Evolutionary conservation across 2,888 invertebrate species (phyloP).

Genomic region (Sinotaia quadrata): DNA sequence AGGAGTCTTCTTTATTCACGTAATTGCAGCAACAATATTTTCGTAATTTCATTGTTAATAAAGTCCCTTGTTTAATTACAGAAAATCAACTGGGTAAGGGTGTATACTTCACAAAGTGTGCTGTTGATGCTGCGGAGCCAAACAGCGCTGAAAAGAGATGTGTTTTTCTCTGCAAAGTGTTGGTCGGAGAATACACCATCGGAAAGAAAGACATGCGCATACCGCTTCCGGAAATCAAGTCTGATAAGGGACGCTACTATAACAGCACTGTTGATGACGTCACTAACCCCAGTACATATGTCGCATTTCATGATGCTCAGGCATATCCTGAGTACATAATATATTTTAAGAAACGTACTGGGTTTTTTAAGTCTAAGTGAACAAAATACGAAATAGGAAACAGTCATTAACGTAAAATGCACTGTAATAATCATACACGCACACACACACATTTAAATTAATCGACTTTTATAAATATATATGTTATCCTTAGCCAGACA

Average conservation of each 20-base stretch:
- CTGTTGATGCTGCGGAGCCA: constrained; percentile 13
- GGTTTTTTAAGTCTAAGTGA: no score
- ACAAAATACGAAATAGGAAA: no score
- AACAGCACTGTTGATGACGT: constrained; percentile 23
- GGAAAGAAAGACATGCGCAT: constrained; percentile 14
- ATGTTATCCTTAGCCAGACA: no score
- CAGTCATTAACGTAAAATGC: no score
- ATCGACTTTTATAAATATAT: no score
- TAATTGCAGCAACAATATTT: no score
- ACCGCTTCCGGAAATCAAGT: constrained; percentile 6
- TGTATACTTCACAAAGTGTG: constrained; percentile 10
- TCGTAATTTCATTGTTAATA: no score
- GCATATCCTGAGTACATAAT: constrained; percentile 22
- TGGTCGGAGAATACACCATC: constrained; percentile 6
- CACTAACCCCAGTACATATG: background rate
- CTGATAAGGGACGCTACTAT: background rate
- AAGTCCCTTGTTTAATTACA: no score
- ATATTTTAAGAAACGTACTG: constrained; percentile 7
- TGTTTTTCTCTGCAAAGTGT: constrained; percentile 23
- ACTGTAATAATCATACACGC: no score
- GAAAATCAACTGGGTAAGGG: no score
- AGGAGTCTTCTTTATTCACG: no score
- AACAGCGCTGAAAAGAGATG: background rate
- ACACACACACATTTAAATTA: no score
- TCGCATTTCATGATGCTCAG: constrained; percentile 20